Conservation (phyloP, 1,140 invertebrate species). For the Drosophila albomicans region DNA sequence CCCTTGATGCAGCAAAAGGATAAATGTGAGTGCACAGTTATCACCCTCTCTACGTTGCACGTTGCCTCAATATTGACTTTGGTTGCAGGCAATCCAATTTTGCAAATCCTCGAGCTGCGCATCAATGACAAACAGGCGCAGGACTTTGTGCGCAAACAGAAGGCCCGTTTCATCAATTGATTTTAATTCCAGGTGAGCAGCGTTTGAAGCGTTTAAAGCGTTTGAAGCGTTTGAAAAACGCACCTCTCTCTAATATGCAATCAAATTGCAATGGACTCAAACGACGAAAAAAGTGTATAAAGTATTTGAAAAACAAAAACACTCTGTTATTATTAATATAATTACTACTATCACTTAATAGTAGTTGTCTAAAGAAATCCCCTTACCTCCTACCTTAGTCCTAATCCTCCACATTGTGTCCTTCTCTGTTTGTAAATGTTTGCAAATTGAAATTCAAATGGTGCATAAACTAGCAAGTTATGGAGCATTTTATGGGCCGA, state of each 20-base stretch:
- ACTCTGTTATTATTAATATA: constrained; percentile 7
- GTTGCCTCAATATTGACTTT: constrained; percentile 20
- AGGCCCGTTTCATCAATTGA: constrained; percentile 85
- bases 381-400: background rate
- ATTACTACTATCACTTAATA: constrained; percentile 40
- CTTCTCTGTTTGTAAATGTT: constrained; percentile 76
- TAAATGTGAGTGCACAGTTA: constrained; percentile 88
- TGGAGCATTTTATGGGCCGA: constrained; percentile 5
- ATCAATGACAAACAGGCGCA: constrained; percentile 93
- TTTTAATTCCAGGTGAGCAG: constrained; percentile 73
- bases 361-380: constrained; percentile 61
- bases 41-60: background rate
- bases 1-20: constrained; percentile 95
- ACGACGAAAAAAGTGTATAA: constrained; percentile 50
- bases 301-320: constrained; percentile 20
- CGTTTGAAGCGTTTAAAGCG: constrained; percentile 75
- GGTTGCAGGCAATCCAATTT: constrained; percentile 90
- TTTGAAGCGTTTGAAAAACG: constrained; percentile 79
- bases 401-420: background rate
- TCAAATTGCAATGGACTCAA: constrained; percentile 64
- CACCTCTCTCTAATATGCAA: constrained; percentile 49
- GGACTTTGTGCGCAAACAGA: constrained; percentile 96
- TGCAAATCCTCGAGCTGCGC: constrained; percentile 93
- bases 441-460: constrained; percentile 76
- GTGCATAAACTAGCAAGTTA: constrained; percentile 71